Evolutionary conservation across 2,113 vertebrate species (phyloP), one percentile per base, ranked within the genome.

Genomic region (Orthochromis indermauri): DNA sequence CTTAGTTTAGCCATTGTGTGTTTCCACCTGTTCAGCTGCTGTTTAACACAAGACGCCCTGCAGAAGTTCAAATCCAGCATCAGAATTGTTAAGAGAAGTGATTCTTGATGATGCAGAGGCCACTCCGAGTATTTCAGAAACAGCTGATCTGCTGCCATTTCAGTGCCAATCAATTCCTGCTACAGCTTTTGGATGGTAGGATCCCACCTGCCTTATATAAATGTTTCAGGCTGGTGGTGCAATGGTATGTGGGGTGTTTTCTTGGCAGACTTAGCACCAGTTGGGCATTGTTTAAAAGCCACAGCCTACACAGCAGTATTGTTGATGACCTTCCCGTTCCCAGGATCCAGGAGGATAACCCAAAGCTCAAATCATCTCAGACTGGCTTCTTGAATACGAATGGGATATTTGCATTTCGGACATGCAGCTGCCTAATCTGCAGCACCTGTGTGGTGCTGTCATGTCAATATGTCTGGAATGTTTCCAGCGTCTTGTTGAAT

Each of bases 131-230:
- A 40, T 68, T 68, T 68, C 63, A 68, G 63, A 68, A 68, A 40
- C 66, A 9, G 8, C n/a, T 42, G 12, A 42, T 24, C n/a, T 71
- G 2, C 66, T 24, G n/a, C 35, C 1, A 71, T 16, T 71, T 71
- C 37, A 63, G 0, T 2, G 59, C 16, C 59, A 11, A 63, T 21
- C 35, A 21, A 68, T 68, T 68, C 11, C 35, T 24, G 0, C n/a
- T 24, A 9, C 35, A 68, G 35, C 35, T 21, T 40, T 40, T 7
- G 0, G 1, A 14, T 24, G 63, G 63, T 24, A 3, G 63, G 63
- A 21, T 5, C 33, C 11, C 19, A 40, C 7, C 19, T 8, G 19
- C 35, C 63, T 40, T 68, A 14, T 1, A 40, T 40, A 40, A 68
- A 24, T 0, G 35, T 68, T 42, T 71, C 66, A 71, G 37, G 37